Evolutionary conservation across 1,140 invertebrate species (phyloP).

Genomic region (Acromyrmex echinatior): DNA sequence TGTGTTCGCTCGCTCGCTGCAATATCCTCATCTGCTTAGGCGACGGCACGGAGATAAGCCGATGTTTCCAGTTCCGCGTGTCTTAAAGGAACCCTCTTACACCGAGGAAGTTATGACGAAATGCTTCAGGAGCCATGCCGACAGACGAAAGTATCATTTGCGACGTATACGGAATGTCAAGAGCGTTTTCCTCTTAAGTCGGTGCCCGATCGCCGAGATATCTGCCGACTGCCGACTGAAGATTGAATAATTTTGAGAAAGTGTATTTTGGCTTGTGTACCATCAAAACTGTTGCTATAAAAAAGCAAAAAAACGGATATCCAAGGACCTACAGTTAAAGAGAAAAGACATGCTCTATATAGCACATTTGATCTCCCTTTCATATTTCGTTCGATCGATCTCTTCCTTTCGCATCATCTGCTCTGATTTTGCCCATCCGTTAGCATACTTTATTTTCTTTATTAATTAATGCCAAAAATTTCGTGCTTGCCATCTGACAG

Average conservation of each 20-base stretch:
- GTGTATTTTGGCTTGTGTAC: not conserved
- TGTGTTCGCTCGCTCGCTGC: constrained; percentile 26
- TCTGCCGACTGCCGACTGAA: not conserved
- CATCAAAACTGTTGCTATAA: not conserved
- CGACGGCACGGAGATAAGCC: constrained; percentile 48
- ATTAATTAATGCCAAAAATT: not conserved
- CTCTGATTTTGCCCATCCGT: not conserved
- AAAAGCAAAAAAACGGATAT: not conserved
- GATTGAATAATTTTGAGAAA: not conserved
- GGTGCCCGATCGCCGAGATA: not conserved
- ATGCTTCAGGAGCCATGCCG: not conserved
- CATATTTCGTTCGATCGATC: too few species aligned
- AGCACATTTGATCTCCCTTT: not conserved
- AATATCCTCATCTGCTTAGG: constrained; percentile 31
- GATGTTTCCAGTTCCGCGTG: constrained; percentile 57
- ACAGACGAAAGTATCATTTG: constrained; percentile 17
- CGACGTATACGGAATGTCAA: not conserved
- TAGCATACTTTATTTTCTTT: constrained; percentile 9
- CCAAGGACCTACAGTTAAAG: not conserved
- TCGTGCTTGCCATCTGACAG: not conserved
- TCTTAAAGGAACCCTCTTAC: constrained; percentile 42
- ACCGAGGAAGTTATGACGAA: constrained; percentile 24
- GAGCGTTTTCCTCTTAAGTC: not conserved
- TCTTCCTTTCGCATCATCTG: not conserved
- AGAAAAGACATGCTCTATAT: not conserved